Percentiles rank a stretch among this genome's conserved stretches.
Evolutionary conservation across 2,888 invertebrate species (phyloP).

Genomic region (Ectobius pallidus): DNA sequence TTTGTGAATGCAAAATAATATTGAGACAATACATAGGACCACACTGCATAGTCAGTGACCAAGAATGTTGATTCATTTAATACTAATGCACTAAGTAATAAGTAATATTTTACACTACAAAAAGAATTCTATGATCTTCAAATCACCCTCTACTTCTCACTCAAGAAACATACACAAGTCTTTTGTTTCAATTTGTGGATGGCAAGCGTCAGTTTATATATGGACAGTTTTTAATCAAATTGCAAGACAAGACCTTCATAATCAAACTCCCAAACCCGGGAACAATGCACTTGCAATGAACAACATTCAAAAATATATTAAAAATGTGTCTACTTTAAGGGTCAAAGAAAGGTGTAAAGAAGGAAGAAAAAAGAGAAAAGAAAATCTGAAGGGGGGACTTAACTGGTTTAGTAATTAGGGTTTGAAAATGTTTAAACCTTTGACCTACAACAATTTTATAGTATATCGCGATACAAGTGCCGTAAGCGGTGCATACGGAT

Average conservation of each 20-base stretch:
- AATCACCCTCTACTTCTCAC: neutral
- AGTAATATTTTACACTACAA: neutral
- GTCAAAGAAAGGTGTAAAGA: neutral
- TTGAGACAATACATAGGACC: neutral
- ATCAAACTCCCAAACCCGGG: neutral
- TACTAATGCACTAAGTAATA: neutral
- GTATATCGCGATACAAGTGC: no score
- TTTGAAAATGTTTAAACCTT: no score
- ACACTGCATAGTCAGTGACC: neutral
- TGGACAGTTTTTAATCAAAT: slow-evolving; percentile 4
- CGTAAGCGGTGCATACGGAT: no score
- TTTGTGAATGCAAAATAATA: slow-evolving; percentile 3
- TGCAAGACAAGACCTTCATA: neutral
- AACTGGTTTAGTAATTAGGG: no score
- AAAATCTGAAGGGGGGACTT: no score
- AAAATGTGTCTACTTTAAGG: neutral
- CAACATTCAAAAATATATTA: neutral
- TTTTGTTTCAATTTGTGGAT: slow-evolving; percentile 4
- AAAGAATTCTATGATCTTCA: neutral
- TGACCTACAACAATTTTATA: no score
- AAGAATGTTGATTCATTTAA: neutral
- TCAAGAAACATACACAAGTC: neutral
- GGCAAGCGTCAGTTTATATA: slow-evolving; percentile 6
- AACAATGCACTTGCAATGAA: neutral
- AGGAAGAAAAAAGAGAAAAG: no score